Conservation (phyloP, 2,888 invertebrate genomes). For the Polia nebulosa region DNA sequence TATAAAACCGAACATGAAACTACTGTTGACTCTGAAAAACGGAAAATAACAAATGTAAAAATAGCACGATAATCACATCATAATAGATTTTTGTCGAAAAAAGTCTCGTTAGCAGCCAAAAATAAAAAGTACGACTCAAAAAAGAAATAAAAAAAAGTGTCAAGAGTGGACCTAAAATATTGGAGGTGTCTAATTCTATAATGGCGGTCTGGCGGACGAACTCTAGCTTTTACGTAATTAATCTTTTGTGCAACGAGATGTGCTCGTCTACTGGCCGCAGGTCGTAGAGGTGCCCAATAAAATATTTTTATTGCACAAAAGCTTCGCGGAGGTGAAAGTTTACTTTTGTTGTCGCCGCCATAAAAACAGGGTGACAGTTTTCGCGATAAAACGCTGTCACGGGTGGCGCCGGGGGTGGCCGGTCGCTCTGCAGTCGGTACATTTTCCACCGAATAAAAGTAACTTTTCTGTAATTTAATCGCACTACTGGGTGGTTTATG, state of each 20-base stretch:
- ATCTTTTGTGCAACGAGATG: conserved; percentile 28
- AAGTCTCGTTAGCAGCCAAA: background rate
- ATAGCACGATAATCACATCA: conserved; percentile 6
- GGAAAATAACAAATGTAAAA: conserved; percentile 34
- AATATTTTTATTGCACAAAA: conserved; percentile 83
- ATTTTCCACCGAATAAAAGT: conserved; percentile 77
- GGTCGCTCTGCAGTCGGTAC: conserved; percentile 62
- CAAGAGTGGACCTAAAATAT: conserved; percentile 19
- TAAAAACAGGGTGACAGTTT: conserved; percentile 86
- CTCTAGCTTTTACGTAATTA: conserved; percentile 31
- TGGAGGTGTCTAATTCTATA: conserved; percentile 19
- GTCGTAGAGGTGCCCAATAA: conserved; percentile 69
- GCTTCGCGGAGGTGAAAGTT: conserved; percentile 83
- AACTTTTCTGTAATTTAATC: conserved; percentile 84
- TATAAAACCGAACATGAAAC: conserved; percentile 50
- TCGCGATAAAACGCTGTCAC: conserved; percentile 86
- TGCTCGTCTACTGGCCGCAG: conserved; percentile 30
- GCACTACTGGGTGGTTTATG: conserved; percentile 62
- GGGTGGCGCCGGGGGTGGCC: conserved; percentile 76
- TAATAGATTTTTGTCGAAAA: conserved; percentile 13
- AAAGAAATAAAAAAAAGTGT: no score
- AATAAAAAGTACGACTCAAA: conserved; percentile 11
- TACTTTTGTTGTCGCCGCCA: conserved; percentile 83
- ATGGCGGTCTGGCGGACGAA: conserved; percentile 30
- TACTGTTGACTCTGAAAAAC: conserved; percentile 45